Evolutionary conservation across 2,888 invertebrate species (phyloP).

Genomic region (Phlogophora meticulosa): DNA sequence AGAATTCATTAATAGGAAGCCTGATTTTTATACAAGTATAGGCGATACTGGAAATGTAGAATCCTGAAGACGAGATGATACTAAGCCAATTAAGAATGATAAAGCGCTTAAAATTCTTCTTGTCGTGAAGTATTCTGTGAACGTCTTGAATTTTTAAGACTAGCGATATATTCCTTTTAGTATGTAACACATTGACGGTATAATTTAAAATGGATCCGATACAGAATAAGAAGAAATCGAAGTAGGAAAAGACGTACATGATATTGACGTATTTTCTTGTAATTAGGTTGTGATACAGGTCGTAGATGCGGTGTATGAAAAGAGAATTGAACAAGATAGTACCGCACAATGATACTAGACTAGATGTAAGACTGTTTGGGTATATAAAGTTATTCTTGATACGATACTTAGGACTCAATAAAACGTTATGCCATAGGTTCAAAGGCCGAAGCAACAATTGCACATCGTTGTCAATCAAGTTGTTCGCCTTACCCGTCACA

Average conservation of each 20-base stretch:
- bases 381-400: constrained; percentile 23
- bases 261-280: not conserved
- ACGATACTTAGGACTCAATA: constrained; percentile 28
- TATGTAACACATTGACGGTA: constrained; percentile 12
- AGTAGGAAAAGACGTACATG: constrained; percentile 18
- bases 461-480: constrained; percentile 27
- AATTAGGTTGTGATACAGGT: not conserved
- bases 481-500: not conserved
- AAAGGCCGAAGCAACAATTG: constrained; percentile 35
- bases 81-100: constrained; percentile 29
- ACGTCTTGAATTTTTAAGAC: constrained; percentile 35
- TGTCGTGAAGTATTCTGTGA: constrained; percentile 25
- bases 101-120: constrained; percentile 13
- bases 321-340: not conserved
- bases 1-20: constrained; percentile 9
- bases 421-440: constrained; percentile 24
- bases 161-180: constrained; percentile 17
- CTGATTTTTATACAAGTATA: not conserved
- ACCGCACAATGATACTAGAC: constrained; percentile 10
- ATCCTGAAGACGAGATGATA: not conserved
- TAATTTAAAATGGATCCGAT: constrained; percentile 24
- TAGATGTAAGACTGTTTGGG: constrained; percentile 5
- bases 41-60: not conserved
- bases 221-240: constrained; percentile 22
- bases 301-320: constrained; percentile 30